phyloP scores from a whole-genome alignment of 1,140 invertebrate species.

The Gryon sp. region DNA sequence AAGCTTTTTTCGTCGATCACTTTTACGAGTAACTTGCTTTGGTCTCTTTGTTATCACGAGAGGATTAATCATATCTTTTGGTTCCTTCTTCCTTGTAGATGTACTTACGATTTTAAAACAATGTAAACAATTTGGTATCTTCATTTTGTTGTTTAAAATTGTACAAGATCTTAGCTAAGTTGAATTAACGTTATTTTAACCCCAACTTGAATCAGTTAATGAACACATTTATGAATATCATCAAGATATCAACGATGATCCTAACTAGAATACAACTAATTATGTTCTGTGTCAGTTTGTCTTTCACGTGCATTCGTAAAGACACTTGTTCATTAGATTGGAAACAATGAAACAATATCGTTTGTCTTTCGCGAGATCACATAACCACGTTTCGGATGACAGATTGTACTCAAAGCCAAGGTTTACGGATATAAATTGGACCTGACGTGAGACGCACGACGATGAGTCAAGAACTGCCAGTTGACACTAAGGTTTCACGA shows the following conservation, averaged over 20 bases:
- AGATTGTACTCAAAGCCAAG: constrained; percentile 25
- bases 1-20: constrained; percentile 49
- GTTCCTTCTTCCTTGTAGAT: too few species aligned
- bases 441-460: constrained; percentile 43
- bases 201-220: too few species aligned
- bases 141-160: too few species aligned
- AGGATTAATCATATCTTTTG: constrained; percentile 66
- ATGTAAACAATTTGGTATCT: constrained; percentile 71
- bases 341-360: constrained; percentile 38
- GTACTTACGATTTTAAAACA: constrained; percentile 63
- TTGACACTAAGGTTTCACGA: constrained; percentile 63
- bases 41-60: constrained; percentile 72
- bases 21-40: constrained; percentile 61
- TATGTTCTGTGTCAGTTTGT: constrained; percentile 9
- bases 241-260: too few species aligned
- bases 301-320: neutral
- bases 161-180: too few species aligned
- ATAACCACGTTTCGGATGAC: constrained; percentile 51
- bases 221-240: too few species aligned
- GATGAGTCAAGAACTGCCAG: constrained; percentile 67
- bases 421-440: constrained; percentile 36
- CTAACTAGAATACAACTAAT: constrained; percentile 10
- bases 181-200: too few species aligned
- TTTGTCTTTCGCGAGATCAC: constrained; percentile 31
- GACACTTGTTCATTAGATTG: constrained; percentile 9